Conservation (phyloP, 2,888 invertebrate species). For the Perizoma affinitatum region DNA sequence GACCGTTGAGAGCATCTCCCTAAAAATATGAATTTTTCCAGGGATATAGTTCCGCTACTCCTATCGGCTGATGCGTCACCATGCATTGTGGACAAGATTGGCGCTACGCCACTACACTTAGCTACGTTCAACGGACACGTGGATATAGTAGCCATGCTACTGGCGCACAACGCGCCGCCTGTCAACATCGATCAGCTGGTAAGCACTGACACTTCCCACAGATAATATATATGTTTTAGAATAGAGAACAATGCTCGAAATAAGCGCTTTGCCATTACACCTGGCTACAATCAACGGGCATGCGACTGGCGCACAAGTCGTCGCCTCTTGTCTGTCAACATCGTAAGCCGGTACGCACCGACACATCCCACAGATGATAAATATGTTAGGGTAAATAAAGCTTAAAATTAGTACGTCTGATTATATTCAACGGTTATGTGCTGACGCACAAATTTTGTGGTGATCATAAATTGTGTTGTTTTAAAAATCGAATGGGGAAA, state of each 20-base stretch:
- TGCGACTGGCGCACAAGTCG: slow-evolving; percentile 46
- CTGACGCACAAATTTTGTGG: too few relatives aligned
- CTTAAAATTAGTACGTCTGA: too few relatives aligned
- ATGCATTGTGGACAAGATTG: slow-evolving; percentile 94
- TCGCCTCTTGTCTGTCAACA: slow-evolving; percentile 87
- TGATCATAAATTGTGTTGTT: too few relatives aligned
- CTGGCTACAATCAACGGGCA: too few relatives aligned
- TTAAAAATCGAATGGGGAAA: too few relatives aligned
- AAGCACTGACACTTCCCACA: slow-evolving; percentile 54
- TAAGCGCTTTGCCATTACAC: slow-evolving; percentile 87
- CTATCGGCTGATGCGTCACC: slow-evolving; percentile 94
- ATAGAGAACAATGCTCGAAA: too few relatives aligned
- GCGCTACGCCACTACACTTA: slow-evolving; percentile 95
- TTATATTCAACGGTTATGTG: too few relatives aligned
- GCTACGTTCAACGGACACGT: slow-evolving; percentile 97
- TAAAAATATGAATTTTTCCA: slow-evolving; percentile 58
- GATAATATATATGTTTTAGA: too few relatives aligned
- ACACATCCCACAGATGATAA: background rate
- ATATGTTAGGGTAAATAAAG: too few relatives aligned
- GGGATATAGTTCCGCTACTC: slow-evolving; percentile 93
- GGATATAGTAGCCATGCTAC: slow-evolving; percentile 93
- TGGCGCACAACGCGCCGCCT: slow-evolving; percentile 91
- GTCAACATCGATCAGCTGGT: slow-evolving; percentile 94
- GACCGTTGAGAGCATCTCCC: too few relatives aligned
- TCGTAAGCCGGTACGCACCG: slow-evolving; percentile 89